phyloP scores from a whole-genome alignment of 2,113 vertebrate genomes.

The Merops nubicus region DNA sequence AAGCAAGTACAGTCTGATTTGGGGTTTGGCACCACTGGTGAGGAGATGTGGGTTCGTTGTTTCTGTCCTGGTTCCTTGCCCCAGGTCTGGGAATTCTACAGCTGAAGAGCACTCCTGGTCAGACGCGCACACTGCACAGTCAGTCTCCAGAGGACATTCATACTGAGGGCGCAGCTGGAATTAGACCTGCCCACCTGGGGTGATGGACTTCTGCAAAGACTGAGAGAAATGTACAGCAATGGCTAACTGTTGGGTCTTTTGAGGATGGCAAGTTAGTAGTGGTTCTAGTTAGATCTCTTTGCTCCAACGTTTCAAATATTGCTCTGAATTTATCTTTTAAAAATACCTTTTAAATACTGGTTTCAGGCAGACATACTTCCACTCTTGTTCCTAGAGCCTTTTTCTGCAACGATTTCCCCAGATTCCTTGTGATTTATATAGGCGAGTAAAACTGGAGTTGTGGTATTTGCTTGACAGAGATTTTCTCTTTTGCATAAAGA shows the following conservation, averaged over 20 bases:
- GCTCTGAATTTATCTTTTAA: not conserved
- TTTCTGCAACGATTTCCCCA: not conserved
- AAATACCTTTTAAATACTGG: not conserved
- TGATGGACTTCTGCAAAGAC: not conserved
- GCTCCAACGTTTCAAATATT: not conserved
- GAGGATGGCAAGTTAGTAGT: not conserved
- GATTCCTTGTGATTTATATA: not conserved
- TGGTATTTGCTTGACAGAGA: not conserved
- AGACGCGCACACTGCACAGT: not conserved
- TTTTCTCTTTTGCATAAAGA: conserved; percentile 14
- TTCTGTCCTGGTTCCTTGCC: not conserved
- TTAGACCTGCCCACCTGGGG: not conserved
- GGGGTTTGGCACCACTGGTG: not conserved
- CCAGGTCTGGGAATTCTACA: not conserved
- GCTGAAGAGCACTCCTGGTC: not conserved
- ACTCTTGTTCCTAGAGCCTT: not conserved
- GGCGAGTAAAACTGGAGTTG: not conserved
- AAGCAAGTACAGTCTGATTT: not conserved
- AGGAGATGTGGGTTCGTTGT: not conserved
- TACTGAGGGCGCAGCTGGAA: not conserved
- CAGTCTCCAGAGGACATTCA: not conserved
- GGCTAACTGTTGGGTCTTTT: not conserved
- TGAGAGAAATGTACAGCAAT: not conserved
- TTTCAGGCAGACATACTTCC: not conserved
- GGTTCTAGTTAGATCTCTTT: not conserved